Base-by-base conservation (phyloP, 2,888 invertebrate genomes). In the Blera fallax region DNA sequence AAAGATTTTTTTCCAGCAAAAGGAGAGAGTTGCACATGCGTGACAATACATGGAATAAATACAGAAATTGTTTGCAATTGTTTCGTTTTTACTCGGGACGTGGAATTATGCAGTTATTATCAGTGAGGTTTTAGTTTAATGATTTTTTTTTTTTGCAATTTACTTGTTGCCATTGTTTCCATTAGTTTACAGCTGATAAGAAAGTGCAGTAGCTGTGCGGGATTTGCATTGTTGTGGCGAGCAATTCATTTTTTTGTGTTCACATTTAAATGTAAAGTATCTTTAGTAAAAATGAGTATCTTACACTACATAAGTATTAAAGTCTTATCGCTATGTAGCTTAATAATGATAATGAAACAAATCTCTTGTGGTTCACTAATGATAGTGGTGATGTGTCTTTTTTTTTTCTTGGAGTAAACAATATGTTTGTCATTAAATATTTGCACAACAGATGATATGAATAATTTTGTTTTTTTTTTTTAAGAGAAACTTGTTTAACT, bases 11-110 rank as follows among this genome's bases (percentile, higher is more conserved):
- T 16, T 34, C 18, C 6, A 3, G 21, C n/a, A 10, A 56, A 60
- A 14, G n/a, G n/a, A n/a, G n/a, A n/a, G 29, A 50, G 60, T 48
- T 50, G 77, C 77, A 64, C 77, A 70, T 82, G 81, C 81, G 77
- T 76, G 54, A 67, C 50, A 58, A 16, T 1, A 18, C 16, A 21
- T 16, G 24, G 18, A 43, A 24, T 50, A 3, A 50, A 64, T 21
- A 21, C n/a, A n/a, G n/a, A n/a, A n/a, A 54, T 3, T 24, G 27
- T 48, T 54, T 10, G 56, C 56, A 14, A 70, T 4, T 48, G 10
- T 24, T 29, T n/a, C 45, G 45, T 16, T 21, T 27, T n/a, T 16
- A 34, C 2, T 58, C 21, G n/a, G 37, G 62, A 40, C 54, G 18
- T n/a, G 7, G 34, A 32, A 37, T 56, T 34, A 29, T 24, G 74